Percentiles rank a stretch among this genome's conserved stretches.
phyloP scores from a whole-genome alignment of 2,888 invertebrate species.

The Baronia brevicornis region DNA sequence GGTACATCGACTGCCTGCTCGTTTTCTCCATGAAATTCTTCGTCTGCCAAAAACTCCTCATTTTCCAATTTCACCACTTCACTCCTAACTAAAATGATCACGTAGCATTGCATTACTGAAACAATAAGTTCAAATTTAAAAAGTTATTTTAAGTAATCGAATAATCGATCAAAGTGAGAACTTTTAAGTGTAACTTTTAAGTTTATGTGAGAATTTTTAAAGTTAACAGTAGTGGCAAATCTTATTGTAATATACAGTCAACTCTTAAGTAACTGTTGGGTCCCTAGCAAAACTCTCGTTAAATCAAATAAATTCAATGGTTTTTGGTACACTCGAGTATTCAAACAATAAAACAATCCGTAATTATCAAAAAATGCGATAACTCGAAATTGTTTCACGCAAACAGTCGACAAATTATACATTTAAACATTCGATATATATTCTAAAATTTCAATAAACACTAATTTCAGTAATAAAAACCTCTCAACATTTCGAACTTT shows the following conservation, averaged over 20 bases:
- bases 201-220: no score
- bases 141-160: neutral
- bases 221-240: no score
- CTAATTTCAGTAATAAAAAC: no score
- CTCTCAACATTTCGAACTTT: no score
- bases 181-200: no score
- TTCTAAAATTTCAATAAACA: no score
- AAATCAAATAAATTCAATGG: no score
- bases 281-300: no score
- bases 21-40: slow-evolving; percentile 17
- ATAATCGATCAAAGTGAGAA: neutral
- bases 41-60: slow-evolving; percentile 20
- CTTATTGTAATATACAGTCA: no score
- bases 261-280: no score
- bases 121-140: slow-evolving; percentile 6
- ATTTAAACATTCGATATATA: neutral
- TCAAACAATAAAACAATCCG: no score
- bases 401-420: neutral
- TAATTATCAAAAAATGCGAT: neutral
- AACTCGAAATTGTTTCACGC: neutral
- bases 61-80: slow-evolving; percentile 52
- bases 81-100: slow-evolving; percentile 58
- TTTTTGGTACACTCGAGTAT: no score
- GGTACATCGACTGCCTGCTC: slow-evolving; percentile 35
- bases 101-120: slow-evolving; percentile 58